Base-by-base conservation (phyloP, 2,888 invertebrate genomes). In the Nomada ruficornis region DNA sequence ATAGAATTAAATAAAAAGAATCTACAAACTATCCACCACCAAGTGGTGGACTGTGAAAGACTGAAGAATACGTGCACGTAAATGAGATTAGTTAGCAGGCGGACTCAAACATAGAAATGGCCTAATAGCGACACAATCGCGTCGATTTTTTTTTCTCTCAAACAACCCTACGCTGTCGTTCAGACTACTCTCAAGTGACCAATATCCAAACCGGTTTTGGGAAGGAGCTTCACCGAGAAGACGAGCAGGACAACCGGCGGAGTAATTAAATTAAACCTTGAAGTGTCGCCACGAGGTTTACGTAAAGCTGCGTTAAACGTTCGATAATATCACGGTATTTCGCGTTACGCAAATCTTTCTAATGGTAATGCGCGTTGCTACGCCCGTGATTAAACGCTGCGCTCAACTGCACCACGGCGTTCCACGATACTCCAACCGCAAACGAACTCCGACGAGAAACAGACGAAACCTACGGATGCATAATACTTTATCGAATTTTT, bases 181-280 rank as follows among this genome's bases (percentile, higher is more conserved):
- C n/a, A 15, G 18, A 36, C 52, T 44, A 18, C 29, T 62, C 42
- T 57, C 54, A 10, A 60, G 59, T 63, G 55, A 75, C 71, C 63
- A 85, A 75, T 65, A 68, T 65, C 62, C 73, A 70, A 85, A 85
- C 83, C 80, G 85, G 77, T 85, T 85, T 85, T 77, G 18, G n/a
- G 1, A 60, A 15, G 55, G 18, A 50, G 76, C 29, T 65, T 63
- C 23, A 62, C 15, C 26, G 18, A 55, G 62, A 75, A 69, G 64
- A 80, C 20, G 71, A 62, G 44, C 50, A 65, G 55, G 71, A 54
- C 64, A 52, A 23, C 64, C 71, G 55, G 20, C 15, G 57, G 29
- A 29, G 63, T 73, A 78, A 86, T 83, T 83, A 83, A 77, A 81
- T 54, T 62, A 69, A 62, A 60, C 73, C 73, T 86, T 86, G 73